Percentiles rank a stretch among this genome's conserved stretches.
phyloP scores from a whole-genome alignment of 1,140 invertebrate genomes.

The Drosophila orena region DNA sequence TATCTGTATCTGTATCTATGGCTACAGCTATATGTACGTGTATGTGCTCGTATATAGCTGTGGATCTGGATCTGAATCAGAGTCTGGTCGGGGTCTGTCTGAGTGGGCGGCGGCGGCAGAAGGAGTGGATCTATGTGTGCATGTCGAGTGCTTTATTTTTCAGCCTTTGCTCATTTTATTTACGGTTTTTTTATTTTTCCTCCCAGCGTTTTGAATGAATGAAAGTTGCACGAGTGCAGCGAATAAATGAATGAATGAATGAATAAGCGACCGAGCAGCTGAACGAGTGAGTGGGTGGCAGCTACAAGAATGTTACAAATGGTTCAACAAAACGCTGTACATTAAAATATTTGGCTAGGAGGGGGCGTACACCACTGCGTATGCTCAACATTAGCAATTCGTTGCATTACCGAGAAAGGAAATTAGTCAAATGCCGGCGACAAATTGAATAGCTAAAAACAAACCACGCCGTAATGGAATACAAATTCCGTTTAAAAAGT shows the following conservation, averaged over 20 bases:
- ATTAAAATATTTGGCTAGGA: constrained; percentile 71
- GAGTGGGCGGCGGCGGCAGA: constrained; percentile 24
- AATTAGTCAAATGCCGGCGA: constrained; percentile 62
- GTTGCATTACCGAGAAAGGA: constrained; percentile 65
- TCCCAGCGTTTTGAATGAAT: constrained; percentile 67
- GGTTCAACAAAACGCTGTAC: constrained; percentile 60
- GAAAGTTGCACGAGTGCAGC: constrained; percentile 79
- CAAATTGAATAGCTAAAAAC: constrained; percentile 60
- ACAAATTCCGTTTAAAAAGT: constrained; percentile 53
- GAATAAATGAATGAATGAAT: constrained; percentile 74
- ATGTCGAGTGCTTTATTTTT: constrained; percentile 66
- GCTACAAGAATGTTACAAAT: constrained; percentile 75
- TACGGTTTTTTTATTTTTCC: constrained; percentile 54
- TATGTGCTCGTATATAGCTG: background rate
- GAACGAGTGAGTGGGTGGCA: constrained; percentile 30
- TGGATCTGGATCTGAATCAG: constrained; percentile 33
- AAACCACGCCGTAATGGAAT: constrained; percentile 60
- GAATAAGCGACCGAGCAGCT: constrained; percentile 51
- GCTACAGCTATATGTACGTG: constrained; percentile 9
- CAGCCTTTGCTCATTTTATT: constrained; percentile 81
- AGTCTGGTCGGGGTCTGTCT: constrained; percentile 40
- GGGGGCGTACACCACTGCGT: constrained; percentile 44
- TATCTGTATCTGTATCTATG: constrained; percentile 49
- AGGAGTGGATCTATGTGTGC: constrained; percentile 45
- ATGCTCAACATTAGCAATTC: constrained; percentile 76